phyloP scores from a whole-genome alignment of 2,797 vertebrate species.

The Allobates femoralis region DNA sequence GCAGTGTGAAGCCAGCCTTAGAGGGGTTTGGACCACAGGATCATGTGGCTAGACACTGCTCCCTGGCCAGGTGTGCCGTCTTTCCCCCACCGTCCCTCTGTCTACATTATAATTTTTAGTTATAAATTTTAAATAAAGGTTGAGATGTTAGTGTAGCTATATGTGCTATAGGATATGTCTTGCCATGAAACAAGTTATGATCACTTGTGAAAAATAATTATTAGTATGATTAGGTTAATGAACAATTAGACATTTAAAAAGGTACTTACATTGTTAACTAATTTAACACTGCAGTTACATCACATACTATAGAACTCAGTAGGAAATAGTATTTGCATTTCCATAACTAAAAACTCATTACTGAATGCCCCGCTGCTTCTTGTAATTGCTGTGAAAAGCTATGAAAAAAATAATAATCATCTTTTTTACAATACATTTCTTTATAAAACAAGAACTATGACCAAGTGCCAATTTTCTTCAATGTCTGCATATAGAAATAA shows the following conservation, averaged over 20 bases:
- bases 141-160: neutral
- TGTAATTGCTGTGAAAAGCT: conserved; percentile 78
- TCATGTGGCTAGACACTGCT: no score
- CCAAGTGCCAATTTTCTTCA: conserved; percentile 24
- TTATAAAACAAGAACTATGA: conserved; percentile 46
- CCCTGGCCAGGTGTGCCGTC: no score
- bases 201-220: conserved; percentile 70
- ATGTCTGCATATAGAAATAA: conserved; percentile 9
- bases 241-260: conserved; percentile 72
- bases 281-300: conserved; percentile 73
- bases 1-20: no score
- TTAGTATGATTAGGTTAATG: conserved; percentile 71
- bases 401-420: conserved; percentile 74
- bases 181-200: conserved; percentile 55
- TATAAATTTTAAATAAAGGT: conserved; percentile 7
- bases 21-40: no score
- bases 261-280: conserved; percentile 69
- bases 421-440: conserved; percentile 66
- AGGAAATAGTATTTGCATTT: conserved; percentile 73
- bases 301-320: conserved; percentile 72
- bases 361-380: conserved; percentile 73
- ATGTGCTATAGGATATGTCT: conserved; percentile 17
- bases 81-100: no score
- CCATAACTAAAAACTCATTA: conserved; percentile 74
- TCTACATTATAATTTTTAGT: neutral